Conservation (phyloP, 2,113 vertebrate genomes). For the Polypterus senegalus region DNA sequence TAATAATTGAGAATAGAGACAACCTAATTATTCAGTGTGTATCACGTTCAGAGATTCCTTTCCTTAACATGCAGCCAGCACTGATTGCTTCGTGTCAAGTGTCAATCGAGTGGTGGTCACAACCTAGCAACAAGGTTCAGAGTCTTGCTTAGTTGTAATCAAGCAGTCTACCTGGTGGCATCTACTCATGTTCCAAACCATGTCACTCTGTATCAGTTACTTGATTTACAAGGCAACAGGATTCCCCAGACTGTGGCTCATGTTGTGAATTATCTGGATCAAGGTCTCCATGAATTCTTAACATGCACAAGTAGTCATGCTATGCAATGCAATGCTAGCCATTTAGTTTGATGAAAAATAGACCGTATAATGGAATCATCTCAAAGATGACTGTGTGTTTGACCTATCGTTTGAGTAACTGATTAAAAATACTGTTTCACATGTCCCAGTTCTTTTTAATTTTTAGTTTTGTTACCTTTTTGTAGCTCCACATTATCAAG, state of each 20-base stretch:
- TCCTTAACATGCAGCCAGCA: background rate
- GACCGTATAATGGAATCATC: too few species aligned
- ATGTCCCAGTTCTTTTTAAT: too few species aligned
- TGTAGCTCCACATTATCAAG: too few species aligned
- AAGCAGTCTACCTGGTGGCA: background rate
- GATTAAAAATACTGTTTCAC: too few species aligned
- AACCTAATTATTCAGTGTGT: background rate
- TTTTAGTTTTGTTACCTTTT: too few species aligned
- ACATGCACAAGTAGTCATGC: background rate
- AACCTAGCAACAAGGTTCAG: background rate
- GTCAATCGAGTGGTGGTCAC: constrained; percentile 4
- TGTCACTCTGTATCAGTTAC: background rate
- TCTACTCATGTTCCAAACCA: background rate
- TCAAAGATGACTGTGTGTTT: too few species aligned
- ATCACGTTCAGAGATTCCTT: constrained; percentile 7
- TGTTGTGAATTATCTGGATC: background rate
- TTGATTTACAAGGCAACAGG: background rate
- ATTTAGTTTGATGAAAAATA: too few species aligned
- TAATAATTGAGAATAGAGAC: background rate
- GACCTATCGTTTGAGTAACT: too few species aligned
- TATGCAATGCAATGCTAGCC: too few species aligned
- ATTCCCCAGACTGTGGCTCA: background rate
- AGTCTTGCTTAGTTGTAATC: background rate
- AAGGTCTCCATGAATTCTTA: background rate
- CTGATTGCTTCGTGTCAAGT: constrained; percentile 1